Base-by-base conservation (phyloP, 2,797 vertebrate species). In the Sebastes nivosus region DNA sequence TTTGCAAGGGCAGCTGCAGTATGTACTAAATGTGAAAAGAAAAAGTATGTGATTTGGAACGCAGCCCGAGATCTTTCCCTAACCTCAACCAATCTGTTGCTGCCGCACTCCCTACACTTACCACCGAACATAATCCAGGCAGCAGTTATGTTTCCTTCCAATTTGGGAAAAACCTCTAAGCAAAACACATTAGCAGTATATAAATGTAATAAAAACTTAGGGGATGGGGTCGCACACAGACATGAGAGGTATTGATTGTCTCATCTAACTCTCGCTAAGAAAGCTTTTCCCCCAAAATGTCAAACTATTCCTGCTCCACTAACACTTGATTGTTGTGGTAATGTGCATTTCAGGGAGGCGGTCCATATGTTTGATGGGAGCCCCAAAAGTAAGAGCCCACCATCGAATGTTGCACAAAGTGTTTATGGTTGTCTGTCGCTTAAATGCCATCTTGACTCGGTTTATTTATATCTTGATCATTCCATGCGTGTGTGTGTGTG, bases 401-500 rank as follows among this genome's bases (percentile, higher is more conserved):
- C 67, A 67, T 5, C 77, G 63, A 67, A 89, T 75, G 73, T 30
- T 72, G 66, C 60, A 77, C 81, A 59, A 77, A 81, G 61, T 83
- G 79, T 91, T 93, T 89, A 86, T 86, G 81, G 72, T 74, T 84
- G 67, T 72, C 74, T 92, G 91, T 92, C 86, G 89, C 78, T 90
- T 90, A 90, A 91, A 93, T 90, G 89, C 69, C 91, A 91, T 77
- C 82, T 89, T 90, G 83, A 86, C 87, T 76, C 24, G 6, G 65
- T 86, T 91, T 93, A 93, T 93, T 93, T 92, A 93, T 92, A 92
- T 90, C 88, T 90, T 92, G 83, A 92, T 92, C 81, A 89, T 85
- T 84, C 13, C 32, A 22, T 73, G 70, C 9, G 27, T 82, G 78
- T 61, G 72, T 82, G 87, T 82, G 79, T 58, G 68, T 64, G 80